Conservation (phyloP, 2,888 invertebrate species). For the Ichneumon xanthorius region DNA sequence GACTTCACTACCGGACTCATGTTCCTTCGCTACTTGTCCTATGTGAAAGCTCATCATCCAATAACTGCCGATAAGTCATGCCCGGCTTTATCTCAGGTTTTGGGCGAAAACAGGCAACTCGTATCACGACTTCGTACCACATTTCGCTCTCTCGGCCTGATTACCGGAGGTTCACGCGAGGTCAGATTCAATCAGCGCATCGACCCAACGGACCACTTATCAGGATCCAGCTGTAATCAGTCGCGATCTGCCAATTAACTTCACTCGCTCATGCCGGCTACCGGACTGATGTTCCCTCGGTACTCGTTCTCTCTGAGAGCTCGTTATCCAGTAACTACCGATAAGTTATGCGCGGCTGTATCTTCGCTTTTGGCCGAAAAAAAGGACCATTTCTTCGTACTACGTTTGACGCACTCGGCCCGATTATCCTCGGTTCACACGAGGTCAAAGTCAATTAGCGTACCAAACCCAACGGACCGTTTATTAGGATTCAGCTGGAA, state of each 20-base stretch:
- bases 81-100: too few species aligned
- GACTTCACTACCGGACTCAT: too few species aligned
- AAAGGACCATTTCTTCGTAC: background rate
- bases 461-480: slow-evolving; percentile 57
- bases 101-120: background rate
- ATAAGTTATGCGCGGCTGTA: too few species aligned
- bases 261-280: too few species aligned
- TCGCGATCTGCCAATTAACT: slow-evolving; percentile 14
- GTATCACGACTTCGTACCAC: background rate
- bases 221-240: slow-evolving; percentile 53
- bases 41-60: too few species aligned
- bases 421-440: slow-evolving; percentile 43
- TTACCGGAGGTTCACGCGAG: slow-evolving; percentile 46
- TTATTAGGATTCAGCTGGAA: slow-evolving; percentile 57
- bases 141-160: background rate
- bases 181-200: slow-evolving; percentile 64
- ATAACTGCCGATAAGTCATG: too few species aligned
- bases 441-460: slow-evolving; percentile 64
- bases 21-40: too few species aligned
- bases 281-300: too few species aligned
- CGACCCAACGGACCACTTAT: slow-evolving; percentile 57
- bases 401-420: background rate
- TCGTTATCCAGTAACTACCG: too few species aligned
- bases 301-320: too few species aligned
- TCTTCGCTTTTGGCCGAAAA: too few species aligned